phyloP scores from a whole-genome alignment of 92 coral and sea anemone species.

The Bergia sp. region DNA sequence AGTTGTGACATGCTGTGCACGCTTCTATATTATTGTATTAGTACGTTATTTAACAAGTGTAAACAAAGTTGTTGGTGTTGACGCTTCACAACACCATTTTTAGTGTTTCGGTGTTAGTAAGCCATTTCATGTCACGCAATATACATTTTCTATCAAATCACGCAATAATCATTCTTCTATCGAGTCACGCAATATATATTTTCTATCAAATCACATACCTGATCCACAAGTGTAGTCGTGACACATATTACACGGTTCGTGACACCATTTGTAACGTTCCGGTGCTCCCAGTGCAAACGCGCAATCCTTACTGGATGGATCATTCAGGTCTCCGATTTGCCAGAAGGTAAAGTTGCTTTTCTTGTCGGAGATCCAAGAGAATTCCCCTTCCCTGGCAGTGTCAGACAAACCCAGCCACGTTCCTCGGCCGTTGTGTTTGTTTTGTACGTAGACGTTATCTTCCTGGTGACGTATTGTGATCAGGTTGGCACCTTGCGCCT shows the following conservation, averaged over 20 bases:
- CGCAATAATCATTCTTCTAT: too few species aligned
- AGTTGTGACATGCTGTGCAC: too few species aligned
- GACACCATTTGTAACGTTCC: background rate
- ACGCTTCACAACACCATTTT: too few species aligned
- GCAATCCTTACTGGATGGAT: background rate
- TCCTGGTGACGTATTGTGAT: slow-evolving; percentile 33
- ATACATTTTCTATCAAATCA: too few species aligned
- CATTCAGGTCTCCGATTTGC: background rate
- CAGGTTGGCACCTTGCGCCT: background rate
- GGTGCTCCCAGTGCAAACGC: slow-evolving; percentile 29
- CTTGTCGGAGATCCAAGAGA: slow-evolving; percentile 1
- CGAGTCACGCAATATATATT: background rate
- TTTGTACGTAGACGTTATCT: slow-evolving; percentile 29
- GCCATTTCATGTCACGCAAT: too few species aligned
- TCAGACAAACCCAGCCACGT: slow-evolving; percentile 19
- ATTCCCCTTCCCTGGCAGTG: background rate
- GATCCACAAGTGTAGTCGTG: slow-evolving; percentile 22
- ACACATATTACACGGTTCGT: slow-evolving; percentile 11
- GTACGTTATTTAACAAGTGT: too few species aligned
- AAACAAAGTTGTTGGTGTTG: too few species aligned
- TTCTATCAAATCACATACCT: background rate
- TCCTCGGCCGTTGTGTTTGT: slow-evolving; percentile 14
- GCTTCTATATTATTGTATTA: too few species aligned
- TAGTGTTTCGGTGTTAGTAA: too few species aligned
- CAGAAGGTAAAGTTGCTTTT: slow-evolving; percentile 31